Percentiles rank a stretch among this genome's conserved stretches.
Evolutionary conservation across 2,113 vertebrate genomes (phyloP).

Genomic region (Xenopus laevis): DNA sequence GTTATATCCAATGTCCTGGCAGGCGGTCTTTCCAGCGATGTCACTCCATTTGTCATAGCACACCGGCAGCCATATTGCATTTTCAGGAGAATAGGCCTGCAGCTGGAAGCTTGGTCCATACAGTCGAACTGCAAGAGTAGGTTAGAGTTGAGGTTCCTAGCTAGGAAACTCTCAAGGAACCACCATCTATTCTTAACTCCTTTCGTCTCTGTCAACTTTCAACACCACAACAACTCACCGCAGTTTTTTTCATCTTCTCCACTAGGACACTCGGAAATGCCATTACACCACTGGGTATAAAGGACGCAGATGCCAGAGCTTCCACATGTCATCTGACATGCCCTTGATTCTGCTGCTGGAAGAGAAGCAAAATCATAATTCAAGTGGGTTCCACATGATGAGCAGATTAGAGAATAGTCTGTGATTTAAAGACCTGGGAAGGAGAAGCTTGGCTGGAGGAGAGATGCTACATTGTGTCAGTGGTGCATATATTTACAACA

Average conservation of each 20-base stretch:
- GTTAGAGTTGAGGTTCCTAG: no score
- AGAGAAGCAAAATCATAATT: no score
- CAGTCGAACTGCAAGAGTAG: conserved; percentile 61
- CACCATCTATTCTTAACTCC: no score
- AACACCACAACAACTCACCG: background rate
- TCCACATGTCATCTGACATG: background rate
- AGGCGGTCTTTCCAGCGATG: conserved; percentile 52
- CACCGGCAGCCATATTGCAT: conserved; percentile 63
- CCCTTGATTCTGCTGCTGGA: no score
- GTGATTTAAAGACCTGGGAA: no score
- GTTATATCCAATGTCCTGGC: conserved; percentile 65
- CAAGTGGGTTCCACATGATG: no score
- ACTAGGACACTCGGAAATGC: background rate
- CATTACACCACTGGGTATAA: conserved; percentile 19
- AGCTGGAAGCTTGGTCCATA: conserved; percentile 64
- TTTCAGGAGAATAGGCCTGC: conserved; percentile 61
- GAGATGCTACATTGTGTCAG: no score
- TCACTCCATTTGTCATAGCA: conserved; percentile 64
- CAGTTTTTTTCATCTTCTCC: conserved; percentile 24
- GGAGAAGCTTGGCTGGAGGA: no score
- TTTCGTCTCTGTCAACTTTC: no score
- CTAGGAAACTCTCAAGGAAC: no score
- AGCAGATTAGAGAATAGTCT: no score
- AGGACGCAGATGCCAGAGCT: background rate
- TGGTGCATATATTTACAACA: no score